phyloP scores from a whole-genome alignment of 2,888 invertebrate genomes.

The Aphodius granarius region DNA sequence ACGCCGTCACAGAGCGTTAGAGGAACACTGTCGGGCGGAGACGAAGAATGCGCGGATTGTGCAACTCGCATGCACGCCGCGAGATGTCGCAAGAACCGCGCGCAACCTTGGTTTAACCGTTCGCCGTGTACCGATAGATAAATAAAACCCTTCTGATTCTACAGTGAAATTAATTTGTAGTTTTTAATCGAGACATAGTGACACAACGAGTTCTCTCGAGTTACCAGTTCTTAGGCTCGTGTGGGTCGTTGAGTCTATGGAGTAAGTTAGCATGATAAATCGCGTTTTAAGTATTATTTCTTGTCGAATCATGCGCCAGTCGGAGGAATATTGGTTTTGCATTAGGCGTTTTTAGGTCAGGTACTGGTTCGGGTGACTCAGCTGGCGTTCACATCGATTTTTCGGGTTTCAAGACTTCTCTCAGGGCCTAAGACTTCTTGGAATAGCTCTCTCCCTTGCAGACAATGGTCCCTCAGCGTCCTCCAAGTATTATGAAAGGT shows the following conservation, averaged over 20 bases:
- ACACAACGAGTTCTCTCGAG: background rate
- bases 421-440: background rate
- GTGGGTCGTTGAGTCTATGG: background rate
- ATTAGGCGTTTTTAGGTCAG: background rate
- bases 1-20: slow-evolving; percentile 22
- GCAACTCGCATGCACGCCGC: slow-evolving; percentile 14
- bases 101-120: too few species aligned
- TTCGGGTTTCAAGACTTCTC: background rate
- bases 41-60: slow-evolving; percentile 9
- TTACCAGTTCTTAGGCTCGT: background rate
- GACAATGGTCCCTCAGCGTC: background rate
- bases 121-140: slow-evolving; percentile 21
- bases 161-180: slow-evolving; percentile 27
- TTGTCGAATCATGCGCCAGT: background rate
- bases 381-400: background rate
- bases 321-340: background rate
- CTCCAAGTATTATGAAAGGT: background rate
- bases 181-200: slow-evolving; percentile 23
- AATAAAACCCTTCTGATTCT: slow-evolving; percentile 15
- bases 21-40: slow-evolving; percentile 18
- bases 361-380: background rate
- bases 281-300: background rate
- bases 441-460: background rate
- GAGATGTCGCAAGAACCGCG: slow-evolving; percentile 20
- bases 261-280: background rate